These are phyloP conservation scores for Auanema freiburgensis DNA, from an alignment of 2,888 invertebrate genomes.

Conservation along the genomic window DNA sequence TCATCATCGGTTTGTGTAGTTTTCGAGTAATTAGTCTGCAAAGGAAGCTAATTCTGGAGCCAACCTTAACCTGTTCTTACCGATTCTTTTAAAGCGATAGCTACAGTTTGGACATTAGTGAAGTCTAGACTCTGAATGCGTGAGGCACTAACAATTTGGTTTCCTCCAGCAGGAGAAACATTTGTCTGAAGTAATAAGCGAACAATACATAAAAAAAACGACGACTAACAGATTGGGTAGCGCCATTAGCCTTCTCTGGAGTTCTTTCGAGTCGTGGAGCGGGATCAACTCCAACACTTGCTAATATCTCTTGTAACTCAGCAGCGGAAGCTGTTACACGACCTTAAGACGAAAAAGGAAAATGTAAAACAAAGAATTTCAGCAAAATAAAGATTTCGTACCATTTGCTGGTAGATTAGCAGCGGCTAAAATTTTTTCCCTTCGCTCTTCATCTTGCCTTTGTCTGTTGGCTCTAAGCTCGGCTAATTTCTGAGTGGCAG, in stretches of 20 bases:
- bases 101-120: conserved; percentile 22
- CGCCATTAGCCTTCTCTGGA: conserved; percentile 18
- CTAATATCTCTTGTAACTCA: conserved; percentile 35
- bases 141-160: neutral
- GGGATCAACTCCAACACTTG: conserved; percentile 35
- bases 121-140: conserved; percentile 20
- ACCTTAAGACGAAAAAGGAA: neutral
- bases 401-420: too few species aligned
- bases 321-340: conserved; percentile 5
- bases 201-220: conserved; percentile 5
- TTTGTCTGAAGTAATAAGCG: conserved; percentile 2
- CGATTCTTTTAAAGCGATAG: conserved; percentile 28
- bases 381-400: neutral
- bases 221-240: conserved; percentile 19
- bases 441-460: conserved; percentile 24
- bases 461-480: conserved; percentile 31
- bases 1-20: conserved; percentile 63
- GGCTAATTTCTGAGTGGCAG: conserved; percentile 38
- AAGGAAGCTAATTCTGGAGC: neutral
- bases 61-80: conserved; percentile 14
- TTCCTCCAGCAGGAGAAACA: conserved; percentile 3
- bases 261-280: conserved; percentile 21
- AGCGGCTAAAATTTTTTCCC: conserved; percentile 22
- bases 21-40: conserved; percentile 60
- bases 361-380: neutral